phyloP scores from a whole-genome alignment of 2,888 invertebrate genomes.

The Stenotaenia linearis region DNA sequence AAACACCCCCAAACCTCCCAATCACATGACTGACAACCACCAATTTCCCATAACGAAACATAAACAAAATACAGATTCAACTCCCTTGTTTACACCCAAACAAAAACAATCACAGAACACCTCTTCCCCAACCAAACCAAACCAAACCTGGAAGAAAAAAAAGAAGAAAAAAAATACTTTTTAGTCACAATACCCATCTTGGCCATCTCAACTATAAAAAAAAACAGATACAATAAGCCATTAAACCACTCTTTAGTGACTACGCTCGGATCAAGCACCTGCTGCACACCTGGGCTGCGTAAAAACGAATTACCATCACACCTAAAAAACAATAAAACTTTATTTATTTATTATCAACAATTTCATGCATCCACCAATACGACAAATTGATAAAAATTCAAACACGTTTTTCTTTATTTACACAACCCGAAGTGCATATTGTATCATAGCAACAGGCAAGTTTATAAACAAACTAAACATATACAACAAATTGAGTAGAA shows the following conservation, averaged over 20 bases:
- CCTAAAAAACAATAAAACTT: too few relatives aligned
- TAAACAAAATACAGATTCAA: too few relatives aligned
- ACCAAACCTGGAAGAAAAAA: too few relatives aligned
- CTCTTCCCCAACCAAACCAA: too few relatives aligned
- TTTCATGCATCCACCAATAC: too few relatives aligned
- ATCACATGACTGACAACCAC: too few relatives aligned
- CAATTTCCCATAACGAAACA: too few relatives aligned
- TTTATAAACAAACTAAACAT: background rate
- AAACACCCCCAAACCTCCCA: too few relatives aligned
- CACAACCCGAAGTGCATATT: background rate
- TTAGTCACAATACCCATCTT: background rate
- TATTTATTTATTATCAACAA: too few relatives aligned
- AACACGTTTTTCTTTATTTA: background rate
- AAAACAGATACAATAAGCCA: background rate
- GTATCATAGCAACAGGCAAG: slow-evolving; percentile 11
- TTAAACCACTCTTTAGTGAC: background rate
- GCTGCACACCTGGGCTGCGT: background rate
- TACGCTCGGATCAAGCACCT: background rate
- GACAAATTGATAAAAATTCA: background rate
- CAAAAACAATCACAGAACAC: too few relatives aligned
- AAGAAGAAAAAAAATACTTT: background rate
- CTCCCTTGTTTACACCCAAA: too few relatives aligned
- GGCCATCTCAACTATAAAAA: background rate
- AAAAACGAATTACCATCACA: background rate
- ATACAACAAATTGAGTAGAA: background rate